Conservation (phyloP, 2,797 vertebrate species). For the Enteromius argenteus region DNA sequence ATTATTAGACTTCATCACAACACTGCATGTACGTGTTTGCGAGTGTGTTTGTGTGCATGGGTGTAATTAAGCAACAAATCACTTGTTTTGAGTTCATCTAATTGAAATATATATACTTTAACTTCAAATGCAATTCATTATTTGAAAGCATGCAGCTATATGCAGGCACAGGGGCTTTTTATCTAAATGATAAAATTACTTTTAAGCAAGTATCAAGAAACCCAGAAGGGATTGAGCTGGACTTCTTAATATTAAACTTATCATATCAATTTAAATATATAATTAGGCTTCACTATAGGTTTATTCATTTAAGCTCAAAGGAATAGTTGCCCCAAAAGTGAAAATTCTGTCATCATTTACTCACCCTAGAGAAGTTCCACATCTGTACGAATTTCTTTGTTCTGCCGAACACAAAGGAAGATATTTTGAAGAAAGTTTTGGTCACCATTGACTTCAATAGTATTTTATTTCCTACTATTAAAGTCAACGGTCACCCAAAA, state of each 20-base stretch:
- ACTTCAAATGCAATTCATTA: not conserved
- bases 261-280: not conserved
- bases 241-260: not conserved
- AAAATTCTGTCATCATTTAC: too few relatives aligned
- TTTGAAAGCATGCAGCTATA: not conserved
- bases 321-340: too few relatives aligned
- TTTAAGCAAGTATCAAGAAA: conserved; percentile 6
- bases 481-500: too few relatives aligned
- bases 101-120: not conserved
- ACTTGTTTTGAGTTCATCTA: not conserved
- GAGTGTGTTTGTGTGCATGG: not conserved
- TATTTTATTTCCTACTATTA: too few relatives aligned
- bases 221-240: not conserved
- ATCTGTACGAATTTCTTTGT: too few relatives aligned
- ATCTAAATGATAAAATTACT: not conserved
- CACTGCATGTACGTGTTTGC: not conserved
- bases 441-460: too few relatives aligned
- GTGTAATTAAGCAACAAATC: not conserved
- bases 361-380: too few relatives aligned
- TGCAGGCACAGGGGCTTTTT: not conserved
- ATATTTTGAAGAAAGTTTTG: too few relatives aligned
- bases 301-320: not conserved
- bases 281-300: not conserved
- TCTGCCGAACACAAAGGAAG: too few relatives aligned
- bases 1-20: not conserved